phyloP scores from a whole-genome alignment of 2,797 vertebrate genomes.

The Ibycter americanus region DNA sequence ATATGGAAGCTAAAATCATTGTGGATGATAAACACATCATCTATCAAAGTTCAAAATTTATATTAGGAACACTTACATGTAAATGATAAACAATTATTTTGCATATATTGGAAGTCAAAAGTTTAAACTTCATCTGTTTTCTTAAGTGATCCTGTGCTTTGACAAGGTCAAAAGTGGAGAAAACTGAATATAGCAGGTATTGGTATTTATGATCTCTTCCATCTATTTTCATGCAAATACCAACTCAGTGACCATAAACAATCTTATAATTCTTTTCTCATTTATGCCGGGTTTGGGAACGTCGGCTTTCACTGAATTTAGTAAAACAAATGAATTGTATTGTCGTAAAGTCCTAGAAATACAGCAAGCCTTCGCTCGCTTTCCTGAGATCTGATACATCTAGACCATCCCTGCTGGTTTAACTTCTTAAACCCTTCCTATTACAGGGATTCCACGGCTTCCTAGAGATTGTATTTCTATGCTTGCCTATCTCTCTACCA shows the following conservation, averaged over 20 bases:
- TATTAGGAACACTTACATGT: background rate
- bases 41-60: background rate
- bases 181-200: background rate
- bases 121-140: background rate
- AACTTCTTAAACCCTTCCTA: background rate
- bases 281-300: background rate
- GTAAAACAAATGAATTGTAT: background rate
- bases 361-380: background rate
- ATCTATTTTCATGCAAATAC: background rate
- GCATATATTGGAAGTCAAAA: background rate
- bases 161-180: background rate
- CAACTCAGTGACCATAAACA: background rate
- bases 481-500: background rate
- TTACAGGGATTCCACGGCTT: background rate
- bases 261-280: background rate
- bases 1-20: background rate
- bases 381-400: background rate
- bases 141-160: background rate
- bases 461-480: background rate
- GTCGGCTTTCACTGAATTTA: background rate
- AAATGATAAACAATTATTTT: background rate
- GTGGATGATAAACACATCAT: slow-evolving; percentile 6
- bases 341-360: background rate
- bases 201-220: background rate
- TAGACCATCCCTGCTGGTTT: background rate